phyloP scores from a whole-genome alignment of 2,113 vertebrate species.

The Zapornia atra region DNA sequence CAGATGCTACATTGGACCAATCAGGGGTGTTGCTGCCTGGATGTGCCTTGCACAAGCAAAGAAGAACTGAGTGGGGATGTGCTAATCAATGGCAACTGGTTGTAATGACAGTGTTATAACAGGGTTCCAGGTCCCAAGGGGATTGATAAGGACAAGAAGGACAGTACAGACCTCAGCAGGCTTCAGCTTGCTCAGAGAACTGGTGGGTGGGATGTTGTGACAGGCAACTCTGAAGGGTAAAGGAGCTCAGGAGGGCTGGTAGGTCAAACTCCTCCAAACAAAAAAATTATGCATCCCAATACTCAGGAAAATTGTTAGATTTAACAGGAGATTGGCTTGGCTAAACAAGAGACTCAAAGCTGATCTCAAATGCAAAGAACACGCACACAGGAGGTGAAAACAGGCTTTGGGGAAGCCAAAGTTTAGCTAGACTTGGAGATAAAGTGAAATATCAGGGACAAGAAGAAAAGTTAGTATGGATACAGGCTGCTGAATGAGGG shows the following conservation, averaged over 20 bases:
- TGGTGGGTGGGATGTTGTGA: neutral
- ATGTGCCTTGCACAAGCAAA: neutral
- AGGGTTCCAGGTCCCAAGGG: accelerated
- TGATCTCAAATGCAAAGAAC: neutral
- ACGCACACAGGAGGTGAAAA: neutral
- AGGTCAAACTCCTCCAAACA: neutral
- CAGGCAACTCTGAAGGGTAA: neutral
- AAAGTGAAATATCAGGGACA: neutral
- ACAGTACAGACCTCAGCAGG: neutral
- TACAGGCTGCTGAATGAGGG: neutral
- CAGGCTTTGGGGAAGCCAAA: neutral
- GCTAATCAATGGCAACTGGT: neutral
- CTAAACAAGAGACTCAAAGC: neutral
- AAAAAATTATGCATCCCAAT: neutral
- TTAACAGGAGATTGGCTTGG: neutral
- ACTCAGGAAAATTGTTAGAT: neutral
- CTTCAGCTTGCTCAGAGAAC: neutral
- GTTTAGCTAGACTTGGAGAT: neutral
- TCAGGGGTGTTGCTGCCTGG: neutral
- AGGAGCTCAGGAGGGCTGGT: neutral
- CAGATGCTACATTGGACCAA: neutral
- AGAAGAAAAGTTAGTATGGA: neutral
- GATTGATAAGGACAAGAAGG: neutral
- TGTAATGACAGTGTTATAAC: neutral
- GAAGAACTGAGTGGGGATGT: neutral